These are phyloP conservation scores for Drosophila jambulina DNA, from an alignment of 1,140 invertebrate species.

Conservation along the genomic window DNA sequence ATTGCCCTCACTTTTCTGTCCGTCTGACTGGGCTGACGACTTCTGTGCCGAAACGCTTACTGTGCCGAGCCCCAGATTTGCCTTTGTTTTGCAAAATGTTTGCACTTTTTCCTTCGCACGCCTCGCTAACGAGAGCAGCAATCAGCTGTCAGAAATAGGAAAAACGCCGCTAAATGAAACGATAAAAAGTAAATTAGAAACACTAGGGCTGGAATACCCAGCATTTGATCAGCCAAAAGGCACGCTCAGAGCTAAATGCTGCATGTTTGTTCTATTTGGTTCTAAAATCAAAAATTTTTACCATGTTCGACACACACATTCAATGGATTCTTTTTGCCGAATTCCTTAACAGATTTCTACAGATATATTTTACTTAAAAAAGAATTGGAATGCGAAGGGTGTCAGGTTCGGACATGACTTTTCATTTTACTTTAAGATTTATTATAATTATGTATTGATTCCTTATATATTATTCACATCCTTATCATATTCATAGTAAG, in stretches of 20 bases:
- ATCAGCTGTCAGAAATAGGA: slow-evolving; percentile 37
- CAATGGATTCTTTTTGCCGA: background rate
- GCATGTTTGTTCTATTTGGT: background rate
- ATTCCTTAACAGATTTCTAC: background rate
- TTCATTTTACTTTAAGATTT: background rate
- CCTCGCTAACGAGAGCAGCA: slow-evolving; percentile 44
- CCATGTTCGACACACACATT: background rate
- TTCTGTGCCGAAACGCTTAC: slow-evolving; percentile 25
- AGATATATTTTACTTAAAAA: background rate
- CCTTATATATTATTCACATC: background rate
- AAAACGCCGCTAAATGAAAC: slow-evolving; percentile 16
- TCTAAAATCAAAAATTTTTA: background rate
- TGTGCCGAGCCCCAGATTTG: slow-evolving; percentile 42
- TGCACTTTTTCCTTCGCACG: slow-evolving; percentile 35
- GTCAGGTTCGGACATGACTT: background rate
- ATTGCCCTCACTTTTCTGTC: slow-evolving; percentile 30
- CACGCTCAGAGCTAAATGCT: background rate
- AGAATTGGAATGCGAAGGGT: background rate
- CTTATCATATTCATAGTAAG: slow-evolving; percentile 3
- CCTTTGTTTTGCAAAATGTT: slow-evolving; percentile 35
- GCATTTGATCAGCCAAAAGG: background rate
- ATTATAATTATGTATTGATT: background rate
- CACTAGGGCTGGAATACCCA: background rate
- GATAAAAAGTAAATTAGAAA: slow-evolving; percentile 36
- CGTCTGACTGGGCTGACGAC: slow-evolving; percentile 3